Base-by-base conservation (phyloP, 2,113 vertebrate genomes). In the Ptilonorhynchus violaceus region DNA sequence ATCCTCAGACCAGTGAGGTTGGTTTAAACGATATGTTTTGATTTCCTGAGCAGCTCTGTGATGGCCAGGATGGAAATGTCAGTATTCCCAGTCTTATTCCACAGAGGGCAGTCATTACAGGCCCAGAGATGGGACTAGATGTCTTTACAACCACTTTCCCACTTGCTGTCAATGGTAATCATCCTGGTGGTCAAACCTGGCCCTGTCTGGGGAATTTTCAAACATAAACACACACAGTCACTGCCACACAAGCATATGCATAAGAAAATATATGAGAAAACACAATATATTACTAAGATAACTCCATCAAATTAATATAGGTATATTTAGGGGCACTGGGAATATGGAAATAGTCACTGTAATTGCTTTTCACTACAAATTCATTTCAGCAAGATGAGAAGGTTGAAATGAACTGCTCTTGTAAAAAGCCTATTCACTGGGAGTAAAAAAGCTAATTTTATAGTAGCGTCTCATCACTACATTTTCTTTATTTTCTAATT, bases 401-500 rank as follows among this genome's bases (percentile, higher is more conserved):
- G 47, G 75, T 77, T 74, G 82, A 92, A 95, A 88, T 74, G 47
- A 96, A 84, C 75, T 68, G n/a, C 47, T 90, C 22, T 47, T 88
- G 27, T 88, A 84, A 92, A 95, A 59, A 77, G 19, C 8, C 42
- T 88, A 53, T 88, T 95, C 39, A 94, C 53, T 24, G 24, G 19
- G 68, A 95, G 42, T 21, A 53, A 77, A 88, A 94, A 35, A 88
- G 47, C 27, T 95, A 88, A 86, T 95, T 96, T 68, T 85, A 13
- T 63, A 46, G 9, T 31, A 74, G 33, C 74, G n/a, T 80, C 24
- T 95, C 30, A 82, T 90, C 78, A 80, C 27, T 37, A 8, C 6
- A n/a, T 9, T 74, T 76, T 89, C 44, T 70, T 25, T 37, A n/a
- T 55, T 76, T 50, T 1, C 0, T 39, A 52, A 62, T 64, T 39